phyloP scores from a whole-genome alignment of 2,113 vertebrate species.

The Poeciliopsis occidentalis region DNA sequence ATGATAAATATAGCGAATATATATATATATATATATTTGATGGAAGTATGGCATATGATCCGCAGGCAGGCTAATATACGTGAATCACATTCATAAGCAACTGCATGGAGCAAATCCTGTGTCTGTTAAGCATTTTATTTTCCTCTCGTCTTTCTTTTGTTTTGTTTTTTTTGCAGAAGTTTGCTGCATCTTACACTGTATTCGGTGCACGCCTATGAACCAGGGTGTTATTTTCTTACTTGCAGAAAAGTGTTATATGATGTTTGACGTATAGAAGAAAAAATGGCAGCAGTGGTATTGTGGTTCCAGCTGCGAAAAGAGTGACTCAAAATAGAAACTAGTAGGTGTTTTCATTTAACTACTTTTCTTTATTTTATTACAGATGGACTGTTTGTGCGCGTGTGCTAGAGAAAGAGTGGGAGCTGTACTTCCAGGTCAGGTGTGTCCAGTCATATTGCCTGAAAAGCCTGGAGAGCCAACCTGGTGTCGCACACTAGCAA shows the following conservation, averaged over 20 bases:
- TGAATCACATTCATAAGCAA: conserved; percentile 50
- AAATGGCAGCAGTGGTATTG: conserved; percentile 84
- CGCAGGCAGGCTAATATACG: conserved; percentile 54
- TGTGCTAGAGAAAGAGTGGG: conserved; percentile 53
- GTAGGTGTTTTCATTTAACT: conserved; percentile 72
- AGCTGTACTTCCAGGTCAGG: conserved; percentile 57
- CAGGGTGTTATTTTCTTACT: conserved; percentile 70
- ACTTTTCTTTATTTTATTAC: conserved; percentile 78
- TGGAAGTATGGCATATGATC: conserved; percentile 50
- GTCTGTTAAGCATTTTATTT: conserved; percentile 70
- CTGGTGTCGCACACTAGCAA: conserved; percentile 20
- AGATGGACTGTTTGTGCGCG: conserved; percentile 78
- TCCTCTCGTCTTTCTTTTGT: conserved; percentile 65
- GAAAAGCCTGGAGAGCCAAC: conserved; percentile 40
- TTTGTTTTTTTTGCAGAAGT: conserved; percentile 70
- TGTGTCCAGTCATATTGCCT: conserved; percentile 34
- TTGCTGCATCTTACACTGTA: conserved; percentile 74
- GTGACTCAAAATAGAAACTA: conserved; percentile 86
- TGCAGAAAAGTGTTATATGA: conserved; percentile 83
- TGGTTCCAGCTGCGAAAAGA: conserved; percentile 85
- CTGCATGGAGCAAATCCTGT: conserved; percentile 81
- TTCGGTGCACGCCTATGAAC: conserved; percentile 76
- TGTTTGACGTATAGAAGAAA: conserved; percentile 76
- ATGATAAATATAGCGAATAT: conserved; percentile 36
- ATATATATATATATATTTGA: conserved; percentile 34